Conservation (phyloP, 2,113 vertebrate species). For the Lepus americanus region DNA sequence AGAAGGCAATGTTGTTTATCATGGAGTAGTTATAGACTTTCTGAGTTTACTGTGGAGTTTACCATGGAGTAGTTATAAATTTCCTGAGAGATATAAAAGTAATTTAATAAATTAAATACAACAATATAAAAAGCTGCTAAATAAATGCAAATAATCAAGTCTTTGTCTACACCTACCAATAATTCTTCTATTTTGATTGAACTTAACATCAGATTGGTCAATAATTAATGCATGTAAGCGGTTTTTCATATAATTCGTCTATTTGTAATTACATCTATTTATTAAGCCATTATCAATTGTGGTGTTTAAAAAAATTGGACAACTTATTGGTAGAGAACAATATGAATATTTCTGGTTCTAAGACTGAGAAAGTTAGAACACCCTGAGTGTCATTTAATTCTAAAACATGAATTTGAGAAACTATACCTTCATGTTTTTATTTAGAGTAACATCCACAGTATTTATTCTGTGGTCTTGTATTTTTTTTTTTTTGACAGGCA, state of each 20-base stretch:
- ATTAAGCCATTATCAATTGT: neutral
- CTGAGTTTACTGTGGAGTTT: neutral
- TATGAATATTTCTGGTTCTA: neutral
- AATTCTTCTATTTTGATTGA: neutral
- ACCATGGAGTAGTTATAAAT: neutral
- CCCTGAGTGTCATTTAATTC: neutral
- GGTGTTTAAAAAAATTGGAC: neutral
- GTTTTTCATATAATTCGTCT: neutral
- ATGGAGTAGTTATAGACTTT: too few species aligned
- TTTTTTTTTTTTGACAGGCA: neutral
- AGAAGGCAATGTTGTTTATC: too few species aligned
- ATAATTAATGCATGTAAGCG: neutral
- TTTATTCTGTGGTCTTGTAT: neutral
- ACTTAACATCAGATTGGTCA: neutral
- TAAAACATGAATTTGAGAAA: neutral
- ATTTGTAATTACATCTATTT: neutral
- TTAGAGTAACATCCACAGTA: neutral
- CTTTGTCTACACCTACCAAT: neutral
- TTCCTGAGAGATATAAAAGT: neutral
- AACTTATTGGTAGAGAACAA: neutral
- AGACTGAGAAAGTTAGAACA: neutral
- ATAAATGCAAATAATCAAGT: neutral
- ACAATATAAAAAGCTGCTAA: neutral
- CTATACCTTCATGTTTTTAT: neutral
- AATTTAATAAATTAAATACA: neutral